These are phyloP conservation scores for Tetragnatha montana DNA, from an alignment of 2,888 invertebrate species.

Conservation along the genomic window DNA sequence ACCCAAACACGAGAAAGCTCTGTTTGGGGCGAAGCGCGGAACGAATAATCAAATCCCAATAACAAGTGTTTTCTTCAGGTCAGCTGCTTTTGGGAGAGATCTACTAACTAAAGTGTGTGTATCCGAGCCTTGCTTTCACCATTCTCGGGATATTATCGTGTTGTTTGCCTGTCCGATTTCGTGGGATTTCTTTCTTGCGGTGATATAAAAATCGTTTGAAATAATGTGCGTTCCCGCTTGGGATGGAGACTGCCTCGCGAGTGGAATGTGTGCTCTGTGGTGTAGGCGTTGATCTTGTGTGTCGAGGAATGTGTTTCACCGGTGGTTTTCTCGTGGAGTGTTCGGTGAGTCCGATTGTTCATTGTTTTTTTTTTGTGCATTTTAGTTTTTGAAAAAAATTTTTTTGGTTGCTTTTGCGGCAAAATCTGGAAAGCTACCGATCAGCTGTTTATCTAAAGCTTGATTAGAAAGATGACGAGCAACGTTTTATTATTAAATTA, in stretches of 20 bases:
- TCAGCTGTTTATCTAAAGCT: too few species aligned
- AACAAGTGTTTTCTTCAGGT: not conserved
- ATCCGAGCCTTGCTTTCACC: too few species aligned
- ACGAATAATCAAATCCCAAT: not conserved
- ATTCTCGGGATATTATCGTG: too few species aligned
- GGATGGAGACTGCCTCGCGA: not conserved
- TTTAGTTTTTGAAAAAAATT: not conserved
- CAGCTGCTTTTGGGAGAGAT: not conserved
- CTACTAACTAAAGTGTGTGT: too few species aligned
- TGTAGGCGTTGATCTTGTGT: constrained; percentile 53
- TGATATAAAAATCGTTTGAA: not conserved
- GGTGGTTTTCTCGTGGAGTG: constrained; percentile 22
- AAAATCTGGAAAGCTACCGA: not conserved
- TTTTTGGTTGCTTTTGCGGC: not conserved
- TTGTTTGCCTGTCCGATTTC: too few species aligned
- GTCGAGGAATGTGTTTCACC: constrained; percentile 48
- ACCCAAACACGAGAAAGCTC: constrained; percentile 32
- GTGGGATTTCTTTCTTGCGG: too few species aligned
- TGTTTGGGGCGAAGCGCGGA: not conserved
- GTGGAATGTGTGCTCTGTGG: not conserved
- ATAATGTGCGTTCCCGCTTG: not conserved
- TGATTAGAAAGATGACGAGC: too few species aligned
- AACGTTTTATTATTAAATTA: too few species aligned
- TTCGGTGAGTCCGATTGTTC: constrained; percentile 29
- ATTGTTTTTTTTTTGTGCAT: not conserved